These are phyloP conservation scores for Lutjanus erythropterus DNA, from an alignment of 2,113 vertebrate genomes.

Conservation along the genomic window DNA sequence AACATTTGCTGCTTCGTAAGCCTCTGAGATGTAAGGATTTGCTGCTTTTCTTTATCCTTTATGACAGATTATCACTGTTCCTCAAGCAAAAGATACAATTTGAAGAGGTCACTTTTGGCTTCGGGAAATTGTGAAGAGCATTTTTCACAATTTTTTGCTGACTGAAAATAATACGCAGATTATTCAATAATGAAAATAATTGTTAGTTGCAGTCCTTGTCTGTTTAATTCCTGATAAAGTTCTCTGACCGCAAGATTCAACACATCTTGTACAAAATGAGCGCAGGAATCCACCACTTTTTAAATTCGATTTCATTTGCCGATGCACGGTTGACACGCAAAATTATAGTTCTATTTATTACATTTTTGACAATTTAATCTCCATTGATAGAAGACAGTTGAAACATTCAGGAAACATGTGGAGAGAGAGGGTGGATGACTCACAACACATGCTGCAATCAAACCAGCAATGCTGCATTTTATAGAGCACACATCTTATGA, in stretches of 20 bases:
- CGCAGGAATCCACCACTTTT: neutral
- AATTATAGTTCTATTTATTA: neutral
- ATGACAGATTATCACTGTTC: too few relatives aligned
- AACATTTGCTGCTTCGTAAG: too few relatives aligned
- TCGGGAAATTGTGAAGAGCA: too few relatives aligned
- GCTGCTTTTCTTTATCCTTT: too few relatives aligned
- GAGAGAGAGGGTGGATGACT: neutral
- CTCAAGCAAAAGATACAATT: too few relatives aligned
- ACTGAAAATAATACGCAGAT: too few relatives aligned
- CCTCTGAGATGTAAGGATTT: too few relatives aligned
- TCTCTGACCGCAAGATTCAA: neutral
- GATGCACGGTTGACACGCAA: neutral
- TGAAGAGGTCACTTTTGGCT: too few relatives aligned
- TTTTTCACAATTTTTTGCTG: too few relatives aligned
- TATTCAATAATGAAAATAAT: too few relatives aligned
- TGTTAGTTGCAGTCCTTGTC: too few relatives aligned
- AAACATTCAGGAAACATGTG: neutral
- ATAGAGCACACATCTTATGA: neutral
- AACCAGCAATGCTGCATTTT: neutral
- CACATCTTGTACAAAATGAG: neutral
- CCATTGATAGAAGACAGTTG: neutral
- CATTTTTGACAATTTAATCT: neutral
- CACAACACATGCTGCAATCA: slow-evolving; percentile 20
- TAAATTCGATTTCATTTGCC: neutral
- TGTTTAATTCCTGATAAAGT: neutral